These are phyloP conservation scores for Oceanites oceanicus DNA, from an alignment of 2,113 vertebrate genomes.

Conservation along the genomic window DNA sequence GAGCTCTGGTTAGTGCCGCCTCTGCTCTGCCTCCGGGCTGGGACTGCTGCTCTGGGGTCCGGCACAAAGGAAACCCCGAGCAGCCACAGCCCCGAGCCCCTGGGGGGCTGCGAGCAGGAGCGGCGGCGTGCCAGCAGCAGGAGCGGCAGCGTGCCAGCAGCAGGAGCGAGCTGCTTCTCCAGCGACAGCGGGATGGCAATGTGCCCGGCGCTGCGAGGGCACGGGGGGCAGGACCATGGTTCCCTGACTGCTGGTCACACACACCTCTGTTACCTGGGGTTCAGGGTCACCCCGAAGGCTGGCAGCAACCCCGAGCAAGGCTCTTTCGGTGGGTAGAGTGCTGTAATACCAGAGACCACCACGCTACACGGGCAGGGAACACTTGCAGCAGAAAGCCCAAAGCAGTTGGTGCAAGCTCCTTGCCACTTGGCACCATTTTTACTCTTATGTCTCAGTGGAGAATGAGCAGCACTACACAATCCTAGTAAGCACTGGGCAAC, in stretches of 20 bases:
- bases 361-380: rapidly evolving
- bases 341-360: neutral
- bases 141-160: neutral
- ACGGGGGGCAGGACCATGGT: neutral
- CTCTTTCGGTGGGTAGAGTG: neutral
- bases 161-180: neutral
- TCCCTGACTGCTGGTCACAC: neutral
- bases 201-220: rapidly evolving
- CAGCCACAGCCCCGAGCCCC: neutral
- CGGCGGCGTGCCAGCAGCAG: neutral
- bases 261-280: neutral
- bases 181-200: neutral
- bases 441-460: neutral
- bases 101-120: neutral
- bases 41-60: neutral
- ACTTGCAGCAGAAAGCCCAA: neutral
- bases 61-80: neutral
- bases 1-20: neutral
- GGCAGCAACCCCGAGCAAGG: neutral
- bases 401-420: neutral
- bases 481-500: neutral
- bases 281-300: neutral
- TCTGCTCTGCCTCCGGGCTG: too few relatives aligned
- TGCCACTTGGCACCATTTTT: neutral
- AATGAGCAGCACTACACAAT: neutral